Evolutionary conservation across 2,888 invertebrate genomes (phyloP), one percentile per base, ranked within the genome.

Genomic region (Thera britannica): DNA sequence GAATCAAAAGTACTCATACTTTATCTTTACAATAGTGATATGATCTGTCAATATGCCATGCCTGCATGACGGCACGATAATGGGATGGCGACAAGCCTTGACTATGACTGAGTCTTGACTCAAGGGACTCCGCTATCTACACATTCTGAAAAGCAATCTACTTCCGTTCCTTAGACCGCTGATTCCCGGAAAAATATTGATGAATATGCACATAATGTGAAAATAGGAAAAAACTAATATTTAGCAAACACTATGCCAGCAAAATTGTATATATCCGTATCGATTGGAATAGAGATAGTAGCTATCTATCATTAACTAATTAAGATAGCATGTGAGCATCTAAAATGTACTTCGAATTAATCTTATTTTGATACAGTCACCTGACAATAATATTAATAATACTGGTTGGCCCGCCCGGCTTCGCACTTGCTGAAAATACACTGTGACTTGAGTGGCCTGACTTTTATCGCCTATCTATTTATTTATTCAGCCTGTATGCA

Each of bases 11-110:
- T 52, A 12, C 48, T 55, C 34, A 44, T 55, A 41, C 11, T 11
- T 51, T 52, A 58, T 61, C 66, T 59, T 38, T 23, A 56, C 48
- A 59, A 65, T 12, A 51, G 52, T 52, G 60, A 62, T 63, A 67
- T 36, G 64, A 61, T 62, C 36, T 57, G 61, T 68, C 68, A 68
- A 65, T 61, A 58, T 56, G 64, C 64, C 64, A 64, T 60, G 58
- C 64, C 64, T 58, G 46, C 52, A 54, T 38, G 23, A 38, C 41
- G 52, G 23, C 23, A 23, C 23, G 23, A 7, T 41, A 4, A 44
- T 23, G 35, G n/a, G 7, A 46, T 34, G 41, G 41, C 23, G 38
- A 54, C 44, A 52, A 44, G 51, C 36, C 36, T 34, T 51, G 51
- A 41, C 36, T 59, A 36, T 36, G 55, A 7, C 55, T 36, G 55